phyloP scores from a whole-genome alignment of 2,113 vertebrate genomes.

The Chelonoidis abingdonii region DNA sequence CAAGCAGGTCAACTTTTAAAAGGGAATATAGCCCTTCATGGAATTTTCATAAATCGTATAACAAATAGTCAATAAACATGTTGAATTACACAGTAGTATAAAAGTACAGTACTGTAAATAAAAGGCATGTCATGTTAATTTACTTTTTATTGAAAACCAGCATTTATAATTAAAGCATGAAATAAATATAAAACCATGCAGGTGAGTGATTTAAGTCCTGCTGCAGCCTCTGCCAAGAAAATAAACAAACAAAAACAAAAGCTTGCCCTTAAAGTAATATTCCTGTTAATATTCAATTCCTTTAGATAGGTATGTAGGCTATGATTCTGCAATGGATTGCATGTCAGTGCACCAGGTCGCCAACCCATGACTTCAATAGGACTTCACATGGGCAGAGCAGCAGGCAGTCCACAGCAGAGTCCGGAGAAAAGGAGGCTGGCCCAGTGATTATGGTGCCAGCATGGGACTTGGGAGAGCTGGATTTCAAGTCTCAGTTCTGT shows the following conservation, averaged over 20 bases:
- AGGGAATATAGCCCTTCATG: conserved; percentile 28
- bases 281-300: not conserved
- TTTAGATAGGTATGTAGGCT: not conserved
- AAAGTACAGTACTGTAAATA: conserved; percentile 23
- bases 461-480: not conserved
- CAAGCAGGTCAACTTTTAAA: conserved; percentile 7
- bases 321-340: too few species aligned
- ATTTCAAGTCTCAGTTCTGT: not conserved
- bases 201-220: not conserved
- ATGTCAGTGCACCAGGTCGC: not conserved
- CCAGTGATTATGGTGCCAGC: not conserved
- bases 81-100: conserved; percentile 52
- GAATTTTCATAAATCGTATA: conserved; percentile 52
- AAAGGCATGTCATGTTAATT: conserved; percentile 25
- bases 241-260: not conserved
- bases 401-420: not conserved
- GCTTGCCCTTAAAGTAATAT: not conserved
- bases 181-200: not conserved
- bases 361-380: not conserved
- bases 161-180: not conserved
- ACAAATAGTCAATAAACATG: not conserved
- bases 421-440: not conserved
- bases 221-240: not conserved
- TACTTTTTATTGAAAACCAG: conserved; percentile 19
- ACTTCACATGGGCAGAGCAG: not conserved